Conservation (phyloP, 2,113 vertebrate genomes). For the Mesocricetus auratus region DNA sequence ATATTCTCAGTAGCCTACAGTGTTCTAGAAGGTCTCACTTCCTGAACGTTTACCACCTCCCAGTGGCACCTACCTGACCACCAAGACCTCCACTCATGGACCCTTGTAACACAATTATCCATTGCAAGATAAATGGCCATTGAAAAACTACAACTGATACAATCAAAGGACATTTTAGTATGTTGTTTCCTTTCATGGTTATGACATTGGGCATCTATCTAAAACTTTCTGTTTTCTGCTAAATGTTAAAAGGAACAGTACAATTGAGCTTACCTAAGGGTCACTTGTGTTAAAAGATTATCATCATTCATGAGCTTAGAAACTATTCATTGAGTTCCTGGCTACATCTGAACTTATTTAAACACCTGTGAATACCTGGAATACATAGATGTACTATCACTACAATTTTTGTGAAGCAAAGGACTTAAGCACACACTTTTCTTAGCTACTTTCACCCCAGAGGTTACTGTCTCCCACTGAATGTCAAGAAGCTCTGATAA, state of each 20-base stretch:
- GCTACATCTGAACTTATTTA: background rate
- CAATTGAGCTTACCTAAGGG: background rate
- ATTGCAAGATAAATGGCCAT: background rate
- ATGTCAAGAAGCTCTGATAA: background rate
- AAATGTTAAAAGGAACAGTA: background rate
- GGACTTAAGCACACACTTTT: background rate
- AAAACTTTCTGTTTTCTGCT: background rate
- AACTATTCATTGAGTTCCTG: background rate
- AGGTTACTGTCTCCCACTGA: background rate
- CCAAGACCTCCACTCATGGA: background rate
- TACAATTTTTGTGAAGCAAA: background rate
- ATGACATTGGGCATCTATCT: background rate
- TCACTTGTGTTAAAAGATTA: background rate
- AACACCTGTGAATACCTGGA: background rate
- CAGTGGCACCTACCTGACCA: background rate
- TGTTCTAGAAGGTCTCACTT: too few species aligned
- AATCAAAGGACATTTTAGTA: background rate
- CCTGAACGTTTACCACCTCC: too few species aligned
- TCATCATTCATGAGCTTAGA: background rate
- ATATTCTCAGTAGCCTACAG: background rate
- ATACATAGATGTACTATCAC: background rate
- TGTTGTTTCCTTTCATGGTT: background rate
- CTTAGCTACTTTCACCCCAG: background rate
- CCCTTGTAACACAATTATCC: background rate
- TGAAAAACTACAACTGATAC: background rate